Conservation (phyloP, 2,797 vertebrate species). For the Vireo griseus region DNA sequence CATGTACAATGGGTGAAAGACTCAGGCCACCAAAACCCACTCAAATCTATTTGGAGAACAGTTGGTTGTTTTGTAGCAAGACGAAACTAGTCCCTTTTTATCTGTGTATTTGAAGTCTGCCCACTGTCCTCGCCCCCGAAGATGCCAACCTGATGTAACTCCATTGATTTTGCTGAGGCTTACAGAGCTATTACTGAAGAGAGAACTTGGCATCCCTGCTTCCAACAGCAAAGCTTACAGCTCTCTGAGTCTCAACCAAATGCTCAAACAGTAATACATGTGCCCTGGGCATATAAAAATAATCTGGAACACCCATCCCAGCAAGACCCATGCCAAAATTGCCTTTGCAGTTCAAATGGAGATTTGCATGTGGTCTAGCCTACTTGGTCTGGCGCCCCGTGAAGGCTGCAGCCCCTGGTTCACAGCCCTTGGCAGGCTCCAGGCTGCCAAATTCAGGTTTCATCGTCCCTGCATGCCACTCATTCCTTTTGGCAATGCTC, state of each 20-base stretch:
- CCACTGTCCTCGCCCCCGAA: accelerated
- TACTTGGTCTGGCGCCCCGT: accelerated
- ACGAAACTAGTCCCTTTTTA: neutral
- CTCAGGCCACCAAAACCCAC: neutral
- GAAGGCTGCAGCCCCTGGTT: neutral
- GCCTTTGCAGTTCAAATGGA: neutral
- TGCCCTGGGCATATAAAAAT: neutral
- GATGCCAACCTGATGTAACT: neutral
- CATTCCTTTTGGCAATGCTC: neutral
- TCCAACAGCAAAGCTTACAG: neutral
- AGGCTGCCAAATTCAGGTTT: neutral
- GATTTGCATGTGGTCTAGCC: constrained; percentile 9
- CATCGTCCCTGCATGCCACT: accelerated
- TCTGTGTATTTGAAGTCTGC: neutral
- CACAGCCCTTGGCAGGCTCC: neutral
- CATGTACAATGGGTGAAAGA: neutral
- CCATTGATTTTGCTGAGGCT: neutral
- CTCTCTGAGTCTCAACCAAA: neutral
- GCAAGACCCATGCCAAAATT: neutral
- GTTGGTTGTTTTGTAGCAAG: neutral
- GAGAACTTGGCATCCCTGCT: neutral
- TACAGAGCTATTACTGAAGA: neutral
- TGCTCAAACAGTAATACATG: neutral
- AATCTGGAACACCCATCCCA: neutral
- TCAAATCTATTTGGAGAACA: neutral